Evolutionary conservation across 2,113 vertebrate species (phyloP).

Genomic region (Pholis gunnellus): DNA sequence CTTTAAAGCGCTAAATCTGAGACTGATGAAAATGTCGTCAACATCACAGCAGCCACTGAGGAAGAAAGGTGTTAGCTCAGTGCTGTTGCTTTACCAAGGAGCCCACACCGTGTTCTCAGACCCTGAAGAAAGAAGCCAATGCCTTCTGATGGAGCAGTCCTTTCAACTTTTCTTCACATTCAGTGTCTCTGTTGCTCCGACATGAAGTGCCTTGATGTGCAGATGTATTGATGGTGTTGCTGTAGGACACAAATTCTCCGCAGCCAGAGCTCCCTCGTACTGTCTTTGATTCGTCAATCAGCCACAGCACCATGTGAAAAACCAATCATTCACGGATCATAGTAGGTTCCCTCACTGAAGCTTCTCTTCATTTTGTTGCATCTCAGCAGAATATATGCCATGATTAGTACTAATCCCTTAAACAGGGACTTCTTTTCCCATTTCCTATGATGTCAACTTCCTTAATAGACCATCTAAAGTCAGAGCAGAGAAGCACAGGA

Average conservation of each 20-base stretch:
- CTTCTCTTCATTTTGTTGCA: neutral
- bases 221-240: slow-evolving; percentile 10
- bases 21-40: slow-evolving; percentile 16
- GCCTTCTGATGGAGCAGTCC: slow-evolving; percentile 4
- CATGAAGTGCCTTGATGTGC: slow-evolving; percentile 32
- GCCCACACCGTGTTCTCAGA: neutral
- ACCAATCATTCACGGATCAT: slow-evolving; percentile 24
- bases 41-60: slow-evolving; percentile 14
- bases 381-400: neutral
- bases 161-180: slow-evolving; percentile 29
- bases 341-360: neutral
- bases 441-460: slow-evolving; percentile 22
- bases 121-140: neutral
- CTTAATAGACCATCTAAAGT: neutral
- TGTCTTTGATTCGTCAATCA: slow-evolving; percentile 42
- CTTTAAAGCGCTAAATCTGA: neutral
- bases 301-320: neutral
- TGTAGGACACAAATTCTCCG: slow-evolving; percentile 22
- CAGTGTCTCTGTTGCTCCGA: slow-evolving; percentile 11
- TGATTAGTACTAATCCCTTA: slow-evolving; percentile 23
- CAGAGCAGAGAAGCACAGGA: slow-evolving; percentile 2
- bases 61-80: slow-evolving; percentile 10
- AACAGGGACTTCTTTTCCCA: neutral
- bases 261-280: neutral
- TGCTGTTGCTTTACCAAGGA: slow-evolving; percentile 5